phyloP scores from a whole-genome alignment of 2,113 vertebrate genomes.

The Megalops atlanticus region DNA sequence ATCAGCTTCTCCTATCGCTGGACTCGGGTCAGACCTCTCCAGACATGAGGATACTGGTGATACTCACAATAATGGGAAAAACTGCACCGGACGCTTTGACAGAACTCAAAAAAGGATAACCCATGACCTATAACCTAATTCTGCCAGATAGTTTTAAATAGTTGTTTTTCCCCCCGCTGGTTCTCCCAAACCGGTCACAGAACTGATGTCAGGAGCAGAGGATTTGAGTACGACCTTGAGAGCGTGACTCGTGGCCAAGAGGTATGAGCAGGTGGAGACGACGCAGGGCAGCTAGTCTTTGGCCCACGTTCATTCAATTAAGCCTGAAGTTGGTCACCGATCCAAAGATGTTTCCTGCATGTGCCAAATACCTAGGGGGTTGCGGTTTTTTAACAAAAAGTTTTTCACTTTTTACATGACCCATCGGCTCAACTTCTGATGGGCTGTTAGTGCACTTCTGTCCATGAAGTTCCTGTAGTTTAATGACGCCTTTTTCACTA shows the following conservation, averaged over 20 bases:
- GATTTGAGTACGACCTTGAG: not conserved
- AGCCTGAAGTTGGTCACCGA: not conserved
- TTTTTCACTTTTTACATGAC: not conserved
- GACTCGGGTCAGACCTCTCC: not conserved
- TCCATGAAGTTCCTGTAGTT: too few relatives aligned
- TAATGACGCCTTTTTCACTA: too few relatives aligned
- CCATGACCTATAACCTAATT: too few relatives aligned
- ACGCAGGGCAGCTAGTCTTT: not conserved
- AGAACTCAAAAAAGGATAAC: too few relatives aligned
- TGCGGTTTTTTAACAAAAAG: not conserved
- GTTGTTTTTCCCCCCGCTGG: not conserved
- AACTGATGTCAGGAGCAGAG: not conserved
- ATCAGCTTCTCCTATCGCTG: not conserved
- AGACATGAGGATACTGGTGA: not conserved
- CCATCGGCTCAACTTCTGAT: not conserved
- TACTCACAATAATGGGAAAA: not conserved
- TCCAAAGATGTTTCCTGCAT: not conserved
- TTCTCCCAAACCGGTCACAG: constrained; percentile 17
- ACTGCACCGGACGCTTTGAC: not conserved
- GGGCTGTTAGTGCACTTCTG: not conserved
- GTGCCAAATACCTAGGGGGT: too few relatives aligned
- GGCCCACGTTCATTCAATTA: not conserved
- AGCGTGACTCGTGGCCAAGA: not conserved
- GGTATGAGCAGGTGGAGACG: not conserved
- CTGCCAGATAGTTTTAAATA: too few relatives aligned